A percentile compares a stretch with the other conserved stretches of the same genome.
Evolutionary conservation across 1,140 invertebrate genomes (phyloP).

Genomic region (Polypedilum pembai): DNA sequence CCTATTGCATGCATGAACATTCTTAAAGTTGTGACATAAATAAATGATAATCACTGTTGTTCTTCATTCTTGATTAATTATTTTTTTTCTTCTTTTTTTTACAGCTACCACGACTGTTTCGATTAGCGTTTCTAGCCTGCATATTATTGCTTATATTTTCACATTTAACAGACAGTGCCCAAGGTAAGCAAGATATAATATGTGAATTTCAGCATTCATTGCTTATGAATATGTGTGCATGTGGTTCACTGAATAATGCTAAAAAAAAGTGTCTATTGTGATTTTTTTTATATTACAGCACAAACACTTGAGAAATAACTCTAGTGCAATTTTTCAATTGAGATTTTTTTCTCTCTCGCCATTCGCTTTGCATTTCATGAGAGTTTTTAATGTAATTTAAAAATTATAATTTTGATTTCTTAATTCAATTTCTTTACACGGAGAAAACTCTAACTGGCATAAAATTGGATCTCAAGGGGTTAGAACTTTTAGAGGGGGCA

Average conservation of each 20-base stretch:
- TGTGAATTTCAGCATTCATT: neutral
- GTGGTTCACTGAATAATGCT: neutral
- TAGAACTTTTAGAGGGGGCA: too few species aligned
- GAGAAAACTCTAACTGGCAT: too few species aligned
- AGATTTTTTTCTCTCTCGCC: neutral
- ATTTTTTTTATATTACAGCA: neutral
- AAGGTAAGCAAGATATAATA: constrained; percentile 45
- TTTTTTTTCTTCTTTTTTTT: constrained; percentile 36
- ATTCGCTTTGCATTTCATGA: constrained; percentile 26
- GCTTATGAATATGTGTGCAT: neutral
- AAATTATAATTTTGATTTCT: neutral
- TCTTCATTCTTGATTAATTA: too few species aligned
- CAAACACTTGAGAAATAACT: neutral
- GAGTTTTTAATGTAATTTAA: constrained; percentile 29
- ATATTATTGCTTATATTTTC: constrained; percentile 48
- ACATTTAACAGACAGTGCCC: constrained; percentile 48
- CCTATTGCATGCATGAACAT: too few species aligned
- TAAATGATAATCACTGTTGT: too few species aligned
- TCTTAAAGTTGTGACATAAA: too few species aligned
- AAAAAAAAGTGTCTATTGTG: neutral
- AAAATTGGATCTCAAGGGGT: too few species aligned
- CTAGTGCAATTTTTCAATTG: constrained; percentile 1
- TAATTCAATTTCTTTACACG: too few species aligned
- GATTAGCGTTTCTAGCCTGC: constrained; percentile 47
- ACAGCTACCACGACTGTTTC: constrained; percentile 51